Evolutionary conservation across 2,113 vertebrate species (phyloP), one percentile per base, ranked within the genome.

Genomic region (Myotis brandtii): DNA sequence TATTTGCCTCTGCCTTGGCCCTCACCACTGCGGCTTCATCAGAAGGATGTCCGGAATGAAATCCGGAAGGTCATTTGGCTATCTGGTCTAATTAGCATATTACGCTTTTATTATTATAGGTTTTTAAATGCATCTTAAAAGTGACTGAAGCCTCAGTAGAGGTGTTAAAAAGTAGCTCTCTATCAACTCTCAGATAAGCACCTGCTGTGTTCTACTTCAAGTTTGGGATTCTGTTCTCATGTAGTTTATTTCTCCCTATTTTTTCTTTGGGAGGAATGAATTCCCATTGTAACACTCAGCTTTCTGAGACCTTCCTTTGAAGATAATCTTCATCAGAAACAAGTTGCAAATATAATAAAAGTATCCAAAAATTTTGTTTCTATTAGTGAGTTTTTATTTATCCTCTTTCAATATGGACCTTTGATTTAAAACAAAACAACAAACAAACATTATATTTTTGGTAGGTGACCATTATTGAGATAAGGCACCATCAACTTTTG

Each of bases 141-240:
- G 43, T 75, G 17, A 62, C 23, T 0, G 23, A 23, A 43, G 4
- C 16, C 66, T 81, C 11, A 0, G 13, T 12, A 48, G 50, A 46
- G 43, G 0, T 46, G 56, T 25, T 3, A 2, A 64, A 3, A 56
- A 30, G n/a, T 86, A 91, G 85, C 14, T 82, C 3, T 89, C 9
- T 96, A 93, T 85, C 10, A 92, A 13, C 48, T 48, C 32, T 69
- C 59, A 48, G 37, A 43, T 77, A 93, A 89, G 40, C 27, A 34
- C 43, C 52, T 94, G 25, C 73, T 95, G 62, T 70, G 93, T 86
- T 66, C 56, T 73, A 59, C 32, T 37, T 46, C 34, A 77, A 43
- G n/a, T 37, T 70, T 54, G 34, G 93, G 92, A 97, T 91, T 37
- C 59, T 56, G 89, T 95, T 97, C 94, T 93, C 34, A 77, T 13